Evolutionary conservation across 2,797 vertebrate species (phyloP).

Genomic region (Falco biarmicus): DNA sequence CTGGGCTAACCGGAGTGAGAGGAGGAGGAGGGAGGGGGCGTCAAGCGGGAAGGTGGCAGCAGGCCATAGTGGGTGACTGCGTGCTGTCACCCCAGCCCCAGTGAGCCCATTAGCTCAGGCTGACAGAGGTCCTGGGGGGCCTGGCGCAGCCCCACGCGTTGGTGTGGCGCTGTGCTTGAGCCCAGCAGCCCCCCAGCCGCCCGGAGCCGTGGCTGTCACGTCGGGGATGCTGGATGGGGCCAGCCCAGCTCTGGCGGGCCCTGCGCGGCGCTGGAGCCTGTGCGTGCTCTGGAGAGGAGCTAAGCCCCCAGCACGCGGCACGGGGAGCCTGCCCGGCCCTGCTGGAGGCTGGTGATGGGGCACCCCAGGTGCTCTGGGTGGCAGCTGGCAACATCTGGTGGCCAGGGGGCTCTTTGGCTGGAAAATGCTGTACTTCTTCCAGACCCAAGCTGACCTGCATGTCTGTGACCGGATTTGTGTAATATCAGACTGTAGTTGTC

Average conservation of each 20-base stretch:
- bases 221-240: accelerated
- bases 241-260: not conserved
- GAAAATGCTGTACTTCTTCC: not conserved
- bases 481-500: not conserved
- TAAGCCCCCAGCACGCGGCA: not conserved
- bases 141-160: accelerated
- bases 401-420: accelerated
- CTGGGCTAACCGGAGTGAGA: not conserved
- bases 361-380: not conserved
- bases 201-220: not conserved
- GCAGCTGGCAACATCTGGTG: not conserved
- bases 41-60: not conserved
- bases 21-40: not conserved
- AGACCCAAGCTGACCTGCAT: not conserved
- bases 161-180: not conserved
- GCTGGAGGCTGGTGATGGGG: not conserved
- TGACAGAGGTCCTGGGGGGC: accelerated
- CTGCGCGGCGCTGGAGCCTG: accelerated
- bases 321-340: not conserved
- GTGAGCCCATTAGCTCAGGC: not conserved
- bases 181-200: not conserved
- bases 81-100: accelerated
- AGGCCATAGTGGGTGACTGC: not conserved
- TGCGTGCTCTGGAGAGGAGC: not conserved
- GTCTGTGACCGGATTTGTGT: not conserved